These are phyloP conservation scores for Sarcophaga peregrina DNA, from an alignment of 1,140 invertebrate genomes.

Conservation along the genomic window DNA sequence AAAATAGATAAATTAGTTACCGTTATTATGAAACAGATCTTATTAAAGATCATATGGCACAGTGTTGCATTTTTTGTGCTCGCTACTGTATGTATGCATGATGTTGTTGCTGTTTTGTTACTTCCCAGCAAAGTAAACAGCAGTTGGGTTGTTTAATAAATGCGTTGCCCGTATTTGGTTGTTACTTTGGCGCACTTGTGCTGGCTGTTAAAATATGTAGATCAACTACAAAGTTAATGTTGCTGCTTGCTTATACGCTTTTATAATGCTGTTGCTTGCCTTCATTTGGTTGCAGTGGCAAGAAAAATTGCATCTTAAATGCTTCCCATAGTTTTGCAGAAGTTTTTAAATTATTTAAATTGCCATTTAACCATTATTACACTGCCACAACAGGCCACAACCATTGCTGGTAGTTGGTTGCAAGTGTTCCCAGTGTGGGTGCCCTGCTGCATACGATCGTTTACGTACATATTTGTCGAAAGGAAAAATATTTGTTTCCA, in stretches of 20 bases:
- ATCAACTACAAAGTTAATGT: neutral
- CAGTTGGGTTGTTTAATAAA: constrained; percentile 16
- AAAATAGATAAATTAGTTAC: no score
- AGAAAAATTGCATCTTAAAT: constrained; percentile 36
- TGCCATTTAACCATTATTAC: constrained; percentile 1
- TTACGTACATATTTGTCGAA: constrained; percentile 37
- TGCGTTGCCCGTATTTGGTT: constrained; percentile 35
- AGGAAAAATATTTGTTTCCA: constrained; percentile 24
- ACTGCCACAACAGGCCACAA: neutral
- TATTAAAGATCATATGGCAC: no score
- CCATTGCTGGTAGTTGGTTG: neutral
- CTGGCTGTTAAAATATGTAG: constrained; percentile 34
- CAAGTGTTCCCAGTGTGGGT: constrained; percentile 34
- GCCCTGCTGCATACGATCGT: no score
- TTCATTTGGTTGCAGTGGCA: neutral
- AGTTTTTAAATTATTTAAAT: constrained; percentile 36
- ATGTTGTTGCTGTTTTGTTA: no score
- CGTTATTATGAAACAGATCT: no score
- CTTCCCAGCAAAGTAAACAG: neutral
- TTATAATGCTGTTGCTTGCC: neutral
- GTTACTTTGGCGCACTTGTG: constrained; percentile 39
- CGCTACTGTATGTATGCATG: no score
- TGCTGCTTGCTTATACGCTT: neutral
- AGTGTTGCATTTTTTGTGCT: no score
- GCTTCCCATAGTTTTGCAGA: constrained; percentile 33